phyloP scores from a whole-genome alignment of 1,140 invertebrate genomes.

The Heliothis virescens region DNA sequence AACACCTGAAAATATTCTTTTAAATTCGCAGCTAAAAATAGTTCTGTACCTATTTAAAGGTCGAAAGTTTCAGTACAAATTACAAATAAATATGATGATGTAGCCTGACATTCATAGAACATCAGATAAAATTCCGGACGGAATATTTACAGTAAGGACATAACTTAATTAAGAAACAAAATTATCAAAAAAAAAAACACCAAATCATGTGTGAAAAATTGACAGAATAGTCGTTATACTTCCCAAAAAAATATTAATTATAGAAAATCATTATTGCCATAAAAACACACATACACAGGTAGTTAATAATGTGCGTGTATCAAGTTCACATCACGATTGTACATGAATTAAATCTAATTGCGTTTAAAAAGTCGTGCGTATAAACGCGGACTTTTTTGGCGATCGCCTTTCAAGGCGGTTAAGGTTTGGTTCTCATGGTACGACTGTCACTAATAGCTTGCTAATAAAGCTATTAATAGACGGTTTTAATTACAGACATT shows the following conservation, averaged over 20 bases:
- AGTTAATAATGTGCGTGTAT: constrained; percentile 31
- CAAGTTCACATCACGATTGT: constrained; percentile 55
- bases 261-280: constrained; percentile 4
- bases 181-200: neutral
- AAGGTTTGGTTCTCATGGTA: constrained; percentile 38
- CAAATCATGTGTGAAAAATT: neutral
- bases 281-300: constrained; percentile 20
- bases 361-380: constrained; percentile 57
- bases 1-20: too few species aligned
- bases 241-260: neutral
- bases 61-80: too few species aligned
- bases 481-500: neutral
- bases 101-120: too few species aligned
- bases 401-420: constrained; percentile 56
- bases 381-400: constrained; percentile 58
- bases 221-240: neutral
- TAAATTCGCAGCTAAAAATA: too few species aligned
- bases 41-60: too few species aligned
- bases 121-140: too few species aligned
- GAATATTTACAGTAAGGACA: too few species aligned
- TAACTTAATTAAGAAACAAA: neutral
- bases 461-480: constrained; percentile 22
- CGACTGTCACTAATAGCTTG: constrained; percentile 42
- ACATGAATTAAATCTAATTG: constrained; percentile 67
- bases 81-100: too few species aligned